Percentiles rank a stretch among this genome's conserved stretches.
Conservation (phyloP, 2,888 invertebrate species). For the Luperina nickerlii region DNA sequence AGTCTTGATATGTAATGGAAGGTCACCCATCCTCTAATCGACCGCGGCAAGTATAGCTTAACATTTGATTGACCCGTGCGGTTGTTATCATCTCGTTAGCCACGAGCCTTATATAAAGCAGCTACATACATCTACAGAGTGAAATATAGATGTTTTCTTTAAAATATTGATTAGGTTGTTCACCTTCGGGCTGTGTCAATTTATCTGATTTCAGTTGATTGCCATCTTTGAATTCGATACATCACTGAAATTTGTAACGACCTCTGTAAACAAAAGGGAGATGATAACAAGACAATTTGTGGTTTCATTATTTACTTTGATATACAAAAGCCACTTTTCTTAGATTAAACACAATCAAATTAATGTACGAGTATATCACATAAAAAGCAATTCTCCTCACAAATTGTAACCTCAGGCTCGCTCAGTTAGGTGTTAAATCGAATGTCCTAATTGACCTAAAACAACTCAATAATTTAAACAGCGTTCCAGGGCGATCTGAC, state of each 20-base stretch:
- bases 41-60: neutral
- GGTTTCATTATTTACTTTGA: slow-evolving; percentile 9
- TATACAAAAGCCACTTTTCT: neutral
- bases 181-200: slow-evolving; percentile 1
- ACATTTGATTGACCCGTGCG: neutral
- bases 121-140: neutral
- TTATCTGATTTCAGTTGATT: slow-evolving; percentile 13
- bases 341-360: slow-evolving; percentile 6
- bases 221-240: slow-evolving; percentile 21
- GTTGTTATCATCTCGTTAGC: neutral
- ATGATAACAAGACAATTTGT: slow-evolving; percentile 26
- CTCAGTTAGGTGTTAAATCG: slow-evolving; percentile 32
- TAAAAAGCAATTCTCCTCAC: slow-evolving; percentile 30
- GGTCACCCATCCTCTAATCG: neutral
- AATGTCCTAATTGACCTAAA: slow-evolving; percentile 45
- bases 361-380: slow-evolving; percentile 20
- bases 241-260: slow-evolving; percentile 25
- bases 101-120: neutral
- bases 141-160: neutral
- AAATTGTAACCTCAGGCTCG: slow-evolving; percentile 28
- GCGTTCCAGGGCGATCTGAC: slow-evolving; percentile 2
- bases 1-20: neutral
- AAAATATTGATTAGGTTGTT: neutral
- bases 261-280: slow-evolving; percentile 4
- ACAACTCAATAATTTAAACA: slow-evolving; percentile 46